phyloP scores from a whole-genome alignment of 1,140 invertebrate species.

The Melipona quadrifasciata region DNA sequence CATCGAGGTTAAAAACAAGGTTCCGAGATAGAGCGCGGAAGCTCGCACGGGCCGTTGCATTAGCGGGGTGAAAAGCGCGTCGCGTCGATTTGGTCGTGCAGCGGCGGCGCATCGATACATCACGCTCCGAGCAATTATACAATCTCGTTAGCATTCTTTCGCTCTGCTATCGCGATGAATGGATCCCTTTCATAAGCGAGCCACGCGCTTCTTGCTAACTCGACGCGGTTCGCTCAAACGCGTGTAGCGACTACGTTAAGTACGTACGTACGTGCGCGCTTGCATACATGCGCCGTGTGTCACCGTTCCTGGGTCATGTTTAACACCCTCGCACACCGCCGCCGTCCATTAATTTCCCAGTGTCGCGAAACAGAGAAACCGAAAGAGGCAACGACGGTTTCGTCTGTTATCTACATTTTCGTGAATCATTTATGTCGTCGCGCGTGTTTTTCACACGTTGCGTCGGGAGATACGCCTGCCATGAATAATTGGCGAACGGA shows the following conservation, averaged over 20 bases:
- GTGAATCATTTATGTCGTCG: slow-evolving; percentile 7
- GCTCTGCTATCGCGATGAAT: slow-evolving; percentile 57
- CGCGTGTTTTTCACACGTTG: not conserved
- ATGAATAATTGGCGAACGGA: slow-evolving; percentile 8
- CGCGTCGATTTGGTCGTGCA: not conserved
- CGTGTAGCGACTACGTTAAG: slow-evolving; percentile 35
- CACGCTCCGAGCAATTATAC: slow-evolving; percentile 55
- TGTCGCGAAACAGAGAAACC: not conserved
- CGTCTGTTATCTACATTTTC: not conserved
- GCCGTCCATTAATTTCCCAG: not conserved
- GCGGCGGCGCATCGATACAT: slow-evolving; percentile 41
- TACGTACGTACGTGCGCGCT: too few species aligned
- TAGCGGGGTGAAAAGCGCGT: not conserved
- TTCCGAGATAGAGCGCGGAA: not conserved
- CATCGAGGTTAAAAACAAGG: not conserved
- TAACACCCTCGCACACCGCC: not conserved
- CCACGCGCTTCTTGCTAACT: slow-evolving; percentile 56
- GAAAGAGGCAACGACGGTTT: not conserved
- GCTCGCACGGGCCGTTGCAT: slow-evolving; percentile 26
- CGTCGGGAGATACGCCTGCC: not conserved
- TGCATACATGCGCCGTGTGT: not conserved
- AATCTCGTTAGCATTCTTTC: slow-evolving; percentile 60
- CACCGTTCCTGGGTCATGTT: slow-evolving; percentile 2
- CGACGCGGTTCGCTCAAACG: slow-evolving; percentile 39
- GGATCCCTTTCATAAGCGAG: slow-evolving; percentile 58